phyloP scores from a whole-genome alignment of 2,113 vertebrate species.

The Chroicocephalus ridibundus region DNA sequence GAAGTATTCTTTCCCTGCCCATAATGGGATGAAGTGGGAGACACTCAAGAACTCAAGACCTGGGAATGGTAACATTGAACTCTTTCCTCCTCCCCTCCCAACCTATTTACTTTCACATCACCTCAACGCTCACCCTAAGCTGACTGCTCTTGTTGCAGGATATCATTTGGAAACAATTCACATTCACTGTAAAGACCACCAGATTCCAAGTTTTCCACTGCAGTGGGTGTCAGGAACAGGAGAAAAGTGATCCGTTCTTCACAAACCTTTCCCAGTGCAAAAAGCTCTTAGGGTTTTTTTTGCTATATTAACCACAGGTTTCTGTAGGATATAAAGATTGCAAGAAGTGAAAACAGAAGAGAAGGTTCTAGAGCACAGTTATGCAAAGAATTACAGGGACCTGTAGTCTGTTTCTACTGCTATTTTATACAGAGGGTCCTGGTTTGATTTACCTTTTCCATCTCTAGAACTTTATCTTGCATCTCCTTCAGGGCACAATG shows the following conservation, averaged over 20 bases:
- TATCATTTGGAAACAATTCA: neutral
- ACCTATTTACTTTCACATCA: neutral
- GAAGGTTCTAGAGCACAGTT: neutral
- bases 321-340: neutral
- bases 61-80: neutral
- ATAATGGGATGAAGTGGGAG: neutral
- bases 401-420: neutral
- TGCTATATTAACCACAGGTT: neutral
- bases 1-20: neutral
- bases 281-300: neutral
- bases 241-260: neutral
- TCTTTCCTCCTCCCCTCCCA: neutral
- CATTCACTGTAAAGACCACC: neutral
- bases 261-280: neutral
- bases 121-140: neutral
- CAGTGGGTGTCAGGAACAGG: neutral
- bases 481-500: conserved; percentile 97
- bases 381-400: neutral
- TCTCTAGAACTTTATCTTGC: conserved; percentile 97
- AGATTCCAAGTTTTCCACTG: neutral
- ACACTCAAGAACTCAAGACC: neutral
- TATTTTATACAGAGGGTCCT: neutral
- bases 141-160: neutral
- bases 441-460: conserved; percentile 86
- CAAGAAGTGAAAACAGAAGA: neutral